Evolutionary conservation across 2,797 vertebrate species (phyloP), one percentile per base, ranked within the genome.

Genomic region (Dendrocincla tyrannina): DNA sequence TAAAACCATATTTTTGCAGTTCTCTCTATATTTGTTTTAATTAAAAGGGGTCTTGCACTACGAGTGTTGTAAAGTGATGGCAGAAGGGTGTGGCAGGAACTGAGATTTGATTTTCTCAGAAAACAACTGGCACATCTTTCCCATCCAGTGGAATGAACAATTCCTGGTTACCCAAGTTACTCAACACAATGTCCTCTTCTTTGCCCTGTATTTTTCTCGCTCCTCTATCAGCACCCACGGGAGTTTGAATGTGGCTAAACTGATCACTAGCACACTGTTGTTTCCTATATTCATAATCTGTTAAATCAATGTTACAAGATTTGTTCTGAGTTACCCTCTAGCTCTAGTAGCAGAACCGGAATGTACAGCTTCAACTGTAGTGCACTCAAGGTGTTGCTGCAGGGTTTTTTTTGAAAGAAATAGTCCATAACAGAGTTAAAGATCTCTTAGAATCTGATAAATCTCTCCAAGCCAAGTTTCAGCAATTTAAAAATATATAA

Each of bases 1-100:
- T 3, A 66, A 85, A 76, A 4, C 0, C 8, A 69, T 0, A 0
- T 7, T 64, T 91, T 73, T 67, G 13, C 20, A 41, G 25, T 55
- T 88, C 91, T 62, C 19, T 4, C 2, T 30, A 4, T 27, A 8
- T 22, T 27, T 44, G n/a, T 63, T 49, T 39, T 2, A 87, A 73
- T 47, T 39, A 70, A 42, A 78, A 52, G 22, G 32, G 14, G 16
- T 52, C 47, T 66, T 75, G 78, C 55, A 80, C 5, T 16, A 47
- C 32, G 18, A 73, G 13, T 16, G 17, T 14, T 44, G 62, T 46
- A 75, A 85, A 72, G 35, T 0, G 2, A 58, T 23, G n/a, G 28
- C 32, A 87, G 55, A 79, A 39, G 14, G 16, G 9, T 52, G 47
- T 47, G 32, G 35, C 32, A 85, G 55, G 23, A 85, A 72, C 1